phyloP scores from a whole-genome alignment of 2,113 vertebrate genomes.

The Todiramphus saurophagus region DNA sequence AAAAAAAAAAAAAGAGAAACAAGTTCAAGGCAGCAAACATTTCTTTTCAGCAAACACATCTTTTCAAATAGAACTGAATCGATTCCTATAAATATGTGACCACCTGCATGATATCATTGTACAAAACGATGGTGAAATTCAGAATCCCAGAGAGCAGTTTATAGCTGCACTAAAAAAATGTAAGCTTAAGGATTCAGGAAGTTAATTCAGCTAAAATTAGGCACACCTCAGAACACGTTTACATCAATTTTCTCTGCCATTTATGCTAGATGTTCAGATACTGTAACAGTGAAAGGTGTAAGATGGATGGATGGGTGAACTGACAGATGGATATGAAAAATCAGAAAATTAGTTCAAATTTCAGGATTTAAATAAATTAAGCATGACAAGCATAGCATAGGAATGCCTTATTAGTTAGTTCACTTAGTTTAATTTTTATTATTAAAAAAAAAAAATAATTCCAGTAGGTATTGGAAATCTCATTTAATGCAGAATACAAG shows the following conservation, averaged over 20 bases:
- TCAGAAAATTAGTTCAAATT: conserved; percentile 4
- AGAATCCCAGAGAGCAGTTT: neutral
- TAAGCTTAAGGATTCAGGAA: neutral
- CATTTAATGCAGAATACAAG: neutral
- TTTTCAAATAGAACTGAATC: neutral
- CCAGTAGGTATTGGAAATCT: neutral
- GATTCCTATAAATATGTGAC: neutral
- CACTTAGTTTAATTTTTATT: neutral
- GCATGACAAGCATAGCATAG: neutral
- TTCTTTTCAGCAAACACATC: neutral
- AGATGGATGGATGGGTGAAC: neutral
- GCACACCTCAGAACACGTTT: neutral
- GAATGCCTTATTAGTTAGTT: neutral
- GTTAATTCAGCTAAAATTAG: conserved; percentile 6
- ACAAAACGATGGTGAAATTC: neutral
- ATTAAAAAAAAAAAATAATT: neutral
- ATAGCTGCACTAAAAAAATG: neutral
- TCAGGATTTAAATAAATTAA: conserved; percentile 1
- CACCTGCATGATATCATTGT: neutral
- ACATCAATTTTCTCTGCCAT: neutral
- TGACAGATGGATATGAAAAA: conserved; percentile 22
- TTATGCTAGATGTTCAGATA: neutral
- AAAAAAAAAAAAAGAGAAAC: neutral
- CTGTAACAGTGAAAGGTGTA: neutral
- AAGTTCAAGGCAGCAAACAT: neutral